Base-by-base conservation (phyloP, 2,888 invertebrate species). In the Cryptophagus acutangulus region DNA sequence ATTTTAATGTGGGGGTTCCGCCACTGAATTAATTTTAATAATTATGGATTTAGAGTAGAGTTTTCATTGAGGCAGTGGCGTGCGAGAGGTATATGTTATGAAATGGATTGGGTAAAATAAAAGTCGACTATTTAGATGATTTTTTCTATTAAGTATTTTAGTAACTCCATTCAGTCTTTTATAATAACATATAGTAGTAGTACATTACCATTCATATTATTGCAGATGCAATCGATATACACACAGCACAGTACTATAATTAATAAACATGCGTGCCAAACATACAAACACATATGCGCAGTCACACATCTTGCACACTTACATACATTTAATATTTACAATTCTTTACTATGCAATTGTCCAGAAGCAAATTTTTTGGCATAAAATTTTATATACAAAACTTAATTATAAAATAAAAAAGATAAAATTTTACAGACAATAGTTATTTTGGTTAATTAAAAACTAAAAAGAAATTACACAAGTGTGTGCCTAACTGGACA, bases 131-230 rank as follows among this genome's bases (percentile, higher is more conserved):
- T 31, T 31, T 31, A 29, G 40, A 31, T 38, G 35, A 36, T 40
- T 48, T 51, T 52, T 57, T 54, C 54, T 57, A 55, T 61, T 67
- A 67, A 66, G 66, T 69, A 69, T 69, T 69, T 70, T 67, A 70
- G 69, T 70, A 67, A 70, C 67, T 70, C 70, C 70, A 69, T 70
- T 70, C 70, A 70, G 70, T 70, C 70, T 70, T 70, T 67, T 70
- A 69, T 68, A 67, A 68, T 68, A 69, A 70, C 70, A 70, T 69
- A 69, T 67, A 70, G 66, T 70, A n/a, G n/a, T n/a, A 67, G 63
- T 61, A 70, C 68, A 67, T 67, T 66, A 67, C 68, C 68, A 70
- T 68, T 68, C 68, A 69, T 66, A 67, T 66, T 69, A 68, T 69
- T 68, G 67, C 67, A 67, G 65, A 67, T 65, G 67, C 69, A 70